These are phyloP conservation scores for Apis dorsata DNA, from an alignment of 1,140 invertebrate species.

Conservation along the genomic window DNA sequence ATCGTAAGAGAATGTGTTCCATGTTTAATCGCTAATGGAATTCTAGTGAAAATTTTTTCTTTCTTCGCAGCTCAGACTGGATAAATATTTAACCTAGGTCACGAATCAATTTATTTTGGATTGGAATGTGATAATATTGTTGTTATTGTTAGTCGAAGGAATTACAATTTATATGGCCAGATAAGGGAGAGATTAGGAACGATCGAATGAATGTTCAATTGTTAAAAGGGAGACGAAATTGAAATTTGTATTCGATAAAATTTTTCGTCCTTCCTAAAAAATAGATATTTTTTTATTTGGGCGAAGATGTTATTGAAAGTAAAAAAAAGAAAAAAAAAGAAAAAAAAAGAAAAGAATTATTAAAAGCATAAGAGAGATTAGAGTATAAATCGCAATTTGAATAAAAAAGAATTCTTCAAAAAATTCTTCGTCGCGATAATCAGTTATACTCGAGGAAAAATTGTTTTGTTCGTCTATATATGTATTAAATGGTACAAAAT, in stretches of 20 bases:
- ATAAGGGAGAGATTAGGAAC: too few species aligned
- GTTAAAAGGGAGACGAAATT: neutral
- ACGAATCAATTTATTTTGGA: neutral
- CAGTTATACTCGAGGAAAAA: neutral
- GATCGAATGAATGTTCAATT: neutral
- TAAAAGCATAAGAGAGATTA: neutral
- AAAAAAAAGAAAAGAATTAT: neutral
- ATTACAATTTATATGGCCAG: neutral
- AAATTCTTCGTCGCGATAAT: conserved; percentile 20
- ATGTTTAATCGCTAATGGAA: conserved; percentile 42
- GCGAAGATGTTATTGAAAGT: neutral
- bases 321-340: neutral
- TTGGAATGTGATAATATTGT: neutral
- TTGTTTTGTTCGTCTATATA: neutral
- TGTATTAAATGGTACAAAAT: conserved; percentile 17
- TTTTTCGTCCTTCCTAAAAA: neutral
- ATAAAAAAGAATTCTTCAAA: neutral
- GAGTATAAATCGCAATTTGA: neutral
- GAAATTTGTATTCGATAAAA: neutral
- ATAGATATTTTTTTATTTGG: neutral
- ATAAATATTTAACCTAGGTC: neutral
- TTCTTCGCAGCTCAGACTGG: neutral
- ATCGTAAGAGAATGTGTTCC: conserved; percentile 53
- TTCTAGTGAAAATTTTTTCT: conserved; percentile 7
- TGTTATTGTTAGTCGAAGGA: too few species aligned